These are phyloP conservation scores for Holothuria glaberrima DNA, from an alignment of 35 echinoderm and acorn worm species.

Conservation along the genomic window DNA sequence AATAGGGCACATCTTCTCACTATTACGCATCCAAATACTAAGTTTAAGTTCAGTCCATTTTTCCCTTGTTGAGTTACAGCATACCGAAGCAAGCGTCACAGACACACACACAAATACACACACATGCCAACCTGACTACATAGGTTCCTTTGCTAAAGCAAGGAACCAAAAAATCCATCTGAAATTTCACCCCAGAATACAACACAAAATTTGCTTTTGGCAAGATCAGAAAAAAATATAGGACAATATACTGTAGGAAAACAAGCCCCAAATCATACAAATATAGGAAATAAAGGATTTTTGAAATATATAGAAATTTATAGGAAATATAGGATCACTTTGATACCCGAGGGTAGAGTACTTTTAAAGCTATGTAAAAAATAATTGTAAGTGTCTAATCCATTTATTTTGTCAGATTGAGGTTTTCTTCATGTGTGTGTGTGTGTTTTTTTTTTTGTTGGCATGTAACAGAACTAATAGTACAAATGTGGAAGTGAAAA, in stretches of 20 bases:
- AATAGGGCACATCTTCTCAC: no score
- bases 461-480: constrained; percentile 13
- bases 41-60: no score
- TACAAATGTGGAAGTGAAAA: constrained; percentile 1
- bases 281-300: no score
- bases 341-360: background rate
- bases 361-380: background rate
- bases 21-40: no score
- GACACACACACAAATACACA: no score
- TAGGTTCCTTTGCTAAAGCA: no score
- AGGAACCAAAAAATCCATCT: background rate
- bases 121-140: no score
- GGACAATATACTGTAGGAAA: background rate
- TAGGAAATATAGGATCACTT: no score
- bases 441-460: background rate
- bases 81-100: no score
- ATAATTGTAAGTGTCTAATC: background rate
- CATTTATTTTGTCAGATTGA: background rate
- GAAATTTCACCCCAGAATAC: background rate
- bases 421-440: background rate
- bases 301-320: no score
- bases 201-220: background rate
- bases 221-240: background rate
- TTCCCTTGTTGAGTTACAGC: no score
- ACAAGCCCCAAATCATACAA: no score